Percentiles rank a stretch among this genome's conserved stretches.
Evolutionary conservation across 2,797 vertebrate genomes (phyloP).

Genomic region (Carcharodon carcharias): DNA sequence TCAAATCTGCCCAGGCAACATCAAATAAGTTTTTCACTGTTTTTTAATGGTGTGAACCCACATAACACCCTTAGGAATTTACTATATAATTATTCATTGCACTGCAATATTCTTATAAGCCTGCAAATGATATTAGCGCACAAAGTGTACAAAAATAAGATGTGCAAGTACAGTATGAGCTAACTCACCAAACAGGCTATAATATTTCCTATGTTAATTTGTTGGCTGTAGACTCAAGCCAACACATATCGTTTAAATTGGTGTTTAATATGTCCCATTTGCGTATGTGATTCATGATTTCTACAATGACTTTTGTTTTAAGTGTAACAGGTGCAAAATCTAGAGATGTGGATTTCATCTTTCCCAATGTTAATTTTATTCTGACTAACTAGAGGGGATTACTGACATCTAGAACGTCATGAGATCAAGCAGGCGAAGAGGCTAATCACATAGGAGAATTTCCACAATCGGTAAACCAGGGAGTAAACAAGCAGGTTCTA

Average conservation of each 20-base stretch:
- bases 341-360: too few species aligned
- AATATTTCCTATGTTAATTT: not conserved
- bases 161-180: not conserved
- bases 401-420: too few species aligned
- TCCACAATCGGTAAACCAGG: too few species aligned
- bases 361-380: too few species aligned
- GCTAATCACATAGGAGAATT: too few species aligned
- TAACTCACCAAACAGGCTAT: not conserved
- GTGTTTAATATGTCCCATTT: not conserved
- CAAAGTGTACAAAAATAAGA: not conserved
- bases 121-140: not conserved
- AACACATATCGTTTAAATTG: not conserved
- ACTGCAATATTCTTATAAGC: not conserved
- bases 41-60: not conserved
- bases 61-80: not conserved
- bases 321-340: not conserved
- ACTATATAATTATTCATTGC: constrained; percentile 16
- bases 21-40: not conserved
- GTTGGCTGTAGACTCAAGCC: not conserved
- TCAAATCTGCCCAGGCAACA: not conserved
- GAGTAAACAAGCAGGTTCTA: too few species aligned
- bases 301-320: not conserved
- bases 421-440: too few species aligned
- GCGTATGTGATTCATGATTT: not conserved
- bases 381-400: too few species aligned